Evolutionary conservation across 1,140 invertebrate species (phyloP).

Genomic region (Aphelenchoides besseyi): DNA sequence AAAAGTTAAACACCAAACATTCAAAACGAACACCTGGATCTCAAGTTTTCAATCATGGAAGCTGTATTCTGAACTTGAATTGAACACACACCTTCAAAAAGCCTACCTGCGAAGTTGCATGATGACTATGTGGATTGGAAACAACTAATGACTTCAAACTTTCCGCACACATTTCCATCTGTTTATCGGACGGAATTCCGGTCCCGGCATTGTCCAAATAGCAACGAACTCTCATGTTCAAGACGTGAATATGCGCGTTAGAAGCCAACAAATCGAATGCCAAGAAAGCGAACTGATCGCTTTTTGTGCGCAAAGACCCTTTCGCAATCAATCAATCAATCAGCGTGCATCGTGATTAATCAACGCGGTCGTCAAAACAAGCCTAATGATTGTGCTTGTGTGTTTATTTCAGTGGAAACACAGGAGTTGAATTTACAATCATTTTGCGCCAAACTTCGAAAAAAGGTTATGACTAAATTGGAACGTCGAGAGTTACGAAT

Average conservation of each 20-base stretch:
- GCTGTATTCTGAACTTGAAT: neutral
- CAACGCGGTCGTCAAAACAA: too few species aligned
- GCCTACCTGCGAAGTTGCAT: constrained; percentile 72
- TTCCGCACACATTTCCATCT: constrained; percentile 71
- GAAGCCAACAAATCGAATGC: too few species aligned
- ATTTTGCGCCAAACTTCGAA: too few species aligned
- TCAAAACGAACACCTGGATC: constrained; percentile 26
- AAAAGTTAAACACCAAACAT: constrained; percentile 43
- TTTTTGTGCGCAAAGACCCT: too few species aligned
- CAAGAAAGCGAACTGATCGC: too few species aligned
- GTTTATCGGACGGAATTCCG: constrained; percentile 75
- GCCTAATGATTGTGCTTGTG: too few species aligned
- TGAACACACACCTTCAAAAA: constrained; percentile 16
- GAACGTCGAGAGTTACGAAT: too few species aligned
- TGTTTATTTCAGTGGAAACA: too few species aligned
- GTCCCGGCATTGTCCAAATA: constrained; percentile 88
- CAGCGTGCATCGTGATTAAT: neutral
- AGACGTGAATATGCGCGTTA: too few species aligned
- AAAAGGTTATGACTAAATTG: too few species aligned
- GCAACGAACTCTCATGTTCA: neutral
- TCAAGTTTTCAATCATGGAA: neutral
- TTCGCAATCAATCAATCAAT: neutral
- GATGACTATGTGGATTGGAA: constrained; percentile 80
- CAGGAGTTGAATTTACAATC: too few species aligned
- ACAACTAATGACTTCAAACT: constrained; percentile 71